A percentile compares a stretch with the other conserved stretches of the same genome.
Evolutionary conservation across 2,888 invertebrate genomes (phyloP).

Genomic region (Dyspetes luteomarginatus): DNA sequence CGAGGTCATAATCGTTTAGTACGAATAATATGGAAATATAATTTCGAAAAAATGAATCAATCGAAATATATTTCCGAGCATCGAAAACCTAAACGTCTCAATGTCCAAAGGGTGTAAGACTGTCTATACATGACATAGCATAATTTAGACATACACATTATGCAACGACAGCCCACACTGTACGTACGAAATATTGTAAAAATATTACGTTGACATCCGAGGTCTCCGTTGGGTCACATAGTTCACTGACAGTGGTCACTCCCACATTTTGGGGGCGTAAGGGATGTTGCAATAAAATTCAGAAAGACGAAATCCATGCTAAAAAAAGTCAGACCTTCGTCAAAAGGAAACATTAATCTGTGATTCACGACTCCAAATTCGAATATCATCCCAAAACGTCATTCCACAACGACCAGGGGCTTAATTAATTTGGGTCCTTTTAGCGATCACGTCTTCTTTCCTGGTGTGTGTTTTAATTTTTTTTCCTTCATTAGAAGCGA

Average conservation of each 20-base stretch:
- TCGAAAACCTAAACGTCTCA: no score
- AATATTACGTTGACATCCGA: neutral
- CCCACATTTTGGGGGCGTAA: neutral
- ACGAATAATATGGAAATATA: no score
- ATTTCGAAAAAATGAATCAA: no score
- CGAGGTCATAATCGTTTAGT: no score
- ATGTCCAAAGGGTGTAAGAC: no score
- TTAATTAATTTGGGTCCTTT: neutral
- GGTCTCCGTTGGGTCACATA: neutral
- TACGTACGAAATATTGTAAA: neutral
- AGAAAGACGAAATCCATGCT: neutral
- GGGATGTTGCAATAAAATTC: no score
- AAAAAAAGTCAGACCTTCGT: constrained; percentile 11
- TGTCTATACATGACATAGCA: no score
- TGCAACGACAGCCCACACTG: neutral
- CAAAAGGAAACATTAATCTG: neutral
- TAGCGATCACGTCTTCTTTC: neutral
- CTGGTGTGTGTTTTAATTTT: no score
- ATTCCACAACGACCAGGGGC: neutral
- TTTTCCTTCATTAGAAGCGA: neutral
- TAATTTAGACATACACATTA: no score
- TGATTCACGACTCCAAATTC: neutral
- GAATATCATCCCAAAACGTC: neutral
- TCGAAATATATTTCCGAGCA: no score
- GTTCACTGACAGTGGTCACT: neutral